Evolutionary conservation across 2,113 vertebrate species (phyloP).

Genomic region (Sebastes schlegelii): DNA sequence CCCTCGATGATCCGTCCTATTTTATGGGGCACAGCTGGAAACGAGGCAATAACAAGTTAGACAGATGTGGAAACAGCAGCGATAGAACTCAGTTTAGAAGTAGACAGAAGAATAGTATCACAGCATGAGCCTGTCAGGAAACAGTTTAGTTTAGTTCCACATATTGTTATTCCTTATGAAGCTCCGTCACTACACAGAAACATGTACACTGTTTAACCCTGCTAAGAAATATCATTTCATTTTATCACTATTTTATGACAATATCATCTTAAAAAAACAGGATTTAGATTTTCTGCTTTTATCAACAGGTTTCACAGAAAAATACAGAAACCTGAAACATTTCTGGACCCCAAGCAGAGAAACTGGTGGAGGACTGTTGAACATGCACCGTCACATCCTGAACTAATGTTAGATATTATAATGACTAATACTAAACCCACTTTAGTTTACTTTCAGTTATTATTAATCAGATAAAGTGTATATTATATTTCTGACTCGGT

Average conservation of each 20-base stretch:
- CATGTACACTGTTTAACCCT: background rate
- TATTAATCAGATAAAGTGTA: background rate
- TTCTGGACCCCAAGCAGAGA: background rate
- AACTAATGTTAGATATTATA: slow-evolving; percentile 35
- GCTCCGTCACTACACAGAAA: background rate
- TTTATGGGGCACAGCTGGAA: slow-evolving; percentile 97
- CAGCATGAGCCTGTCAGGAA: slow-evolving; percentile 3
- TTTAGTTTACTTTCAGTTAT: background rate
- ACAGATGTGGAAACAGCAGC: slow-evolving; percentile 17
- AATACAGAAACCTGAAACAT: slow-evolving; percentile 12
- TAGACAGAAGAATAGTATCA: background rate
- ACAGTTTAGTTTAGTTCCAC: background rate
- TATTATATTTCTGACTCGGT: background rate
- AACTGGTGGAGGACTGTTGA: slow-evolving; percentile 8
- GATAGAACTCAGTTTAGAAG: background rate
- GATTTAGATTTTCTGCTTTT: background rate
- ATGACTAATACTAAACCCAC: background rate
- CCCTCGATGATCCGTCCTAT: slow-evolving; percentile 98
- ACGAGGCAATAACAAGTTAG: slow-evolving; percentile 33
- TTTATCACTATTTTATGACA: background rate
- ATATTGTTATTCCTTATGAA: background rate
- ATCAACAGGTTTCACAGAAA: background rate
- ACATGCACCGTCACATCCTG: slow-evolving; percentile 29
- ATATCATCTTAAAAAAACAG: background rate
- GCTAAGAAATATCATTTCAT: background rate